These are phyloP conservation scores for Crotalus viridis DNA, from an alignment of 2,113 vertebrate genomes.

Conservation along the genomic window DNA sequence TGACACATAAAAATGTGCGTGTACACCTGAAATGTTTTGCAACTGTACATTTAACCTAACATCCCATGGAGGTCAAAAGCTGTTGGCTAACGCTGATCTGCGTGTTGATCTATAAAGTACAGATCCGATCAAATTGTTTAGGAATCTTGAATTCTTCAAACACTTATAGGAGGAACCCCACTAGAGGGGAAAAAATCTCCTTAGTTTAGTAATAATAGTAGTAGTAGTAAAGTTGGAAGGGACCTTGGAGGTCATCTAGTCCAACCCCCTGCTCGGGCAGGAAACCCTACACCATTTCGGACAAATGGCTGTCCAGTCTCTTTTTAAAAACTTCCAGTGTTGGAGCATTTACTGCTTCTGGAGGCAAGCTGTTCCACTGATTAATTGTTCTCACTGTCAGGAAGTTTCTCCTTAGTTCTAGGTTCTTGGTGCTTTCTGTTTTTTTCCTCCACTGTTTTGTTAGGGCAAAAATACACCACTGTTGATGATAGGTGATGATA, in stretches of 20 bases:
- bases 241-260: too few relatives aligned
- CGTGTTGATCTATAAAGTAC: neutral
- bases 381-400: too few relatives aligned
- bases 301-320: too few relatives aligned
- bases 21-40: neutral
- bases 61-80: neutral
- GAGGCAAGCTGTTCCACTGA: too few relatives aligned
- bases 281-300: too few relatives aligned
- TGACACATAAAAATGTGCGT: neutral
- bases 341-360: too few relatives aligned
- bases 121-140: neutral
- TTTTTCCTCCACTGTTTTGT: neutral
- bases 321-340: too few relatives aligned
- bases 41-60: neutral
- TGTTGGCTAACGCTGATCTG: neutral
- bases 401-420: too few relatives aligned
- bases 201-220: neutral
- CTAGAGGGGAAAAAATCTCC: rapidly evolving
- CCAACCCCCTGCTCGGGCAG: too few relatives aligned
- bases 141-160: neutral
- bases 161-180: neutral
- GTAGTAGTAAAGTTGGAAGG: too few relatives aligned
- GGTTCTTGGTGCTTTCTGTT: neutral
- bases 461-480: constrained; percentile 29
- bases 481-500: neutral